Base-by-base conservation (phyloP, 2,888 invertebrate genomes). In the Sclerodermus sp. region DNA sequence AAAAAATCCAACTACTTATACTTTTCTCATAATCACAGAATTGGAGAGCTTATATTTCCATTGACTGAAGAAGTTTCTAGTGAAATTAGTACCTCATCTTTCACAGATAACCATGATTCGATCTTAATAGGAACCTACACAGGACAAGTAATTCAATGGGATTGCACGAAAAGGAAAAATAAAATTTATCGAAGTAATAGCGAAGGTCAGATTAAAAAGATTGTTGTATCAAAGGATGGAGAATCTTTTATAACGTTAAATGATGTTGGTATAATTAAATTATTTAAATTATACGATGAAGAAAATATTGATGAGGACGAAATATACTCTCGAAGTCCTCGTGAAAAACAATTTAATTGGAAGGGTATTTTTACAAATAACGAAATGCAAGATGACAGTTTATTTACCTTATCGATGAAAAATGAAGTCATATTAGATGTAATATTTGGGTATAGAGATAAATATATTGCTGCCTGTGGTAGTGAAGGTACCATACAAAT, bases 201-300 rank as follows among this genome's bases (percentile, higher is more conserved):
- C 29, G 60, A 58, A 1, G 49, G 53, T 18, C 37, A 57, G 2
- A 72, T 76, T 15, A 63, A 56, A 31, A 76, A 74, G 45, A 82
- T 84, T 1, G 78, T 85, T 3, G 81, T 83, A 49, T 81, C 82
- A 1, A 66, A 64, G 1, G 78, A 81, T 51, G 82, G 82, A 3
- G 79, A 80, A 1, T 79, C 81, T 17, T 84, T 88, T 45, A 79
- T 87, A 12, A 84, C 87, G 0, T 73, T 87, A 9, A 82, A 82
- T 5, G 76, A 77, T 23, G 82, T 83, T 60, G 85, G 86, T 0
- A 76, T 76, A 16, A 78, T 86, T n/a, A 83, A 84, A 54, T 66
- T 87, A 23, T 87, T 74, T 51, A 51, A 38, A 29, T 52, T 77
- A 0, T 49, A 51, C 5, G 58, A 65, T 8, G 64, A 66, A 4